Percentiles rank a stretch among this genome's conserved stretches.
Evolutionary conservation across 2,888 invertebrate species (phyloP).

Genomic region (Cephus pygmeus): DNA sequence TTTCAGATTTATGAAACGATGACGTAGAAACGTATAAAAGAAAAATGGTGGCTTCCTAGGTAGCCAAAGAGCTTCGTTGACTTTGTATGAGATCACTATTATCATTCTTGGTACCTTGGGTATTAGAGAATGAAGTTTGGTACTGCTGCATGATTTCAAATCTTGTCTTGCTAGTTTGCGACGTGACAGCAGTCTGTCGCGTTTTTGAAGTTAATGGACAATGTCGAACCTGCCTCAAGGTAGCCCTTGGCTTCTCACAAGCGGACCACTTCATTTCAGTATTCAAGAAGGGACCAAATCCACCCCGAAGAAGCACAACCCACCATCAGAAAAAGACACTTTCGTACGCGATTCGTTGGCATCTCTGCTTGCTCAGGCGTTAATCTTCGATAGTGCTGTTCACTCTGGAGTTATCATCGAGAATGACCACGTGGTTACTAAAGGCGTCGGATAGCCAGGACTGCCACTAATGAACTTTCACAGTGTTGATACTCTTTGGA

Average conservation of each 20-base stretch:
- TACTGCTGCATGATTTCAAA: conserved; percentile 35
- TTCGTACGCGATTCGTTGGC: neutral
- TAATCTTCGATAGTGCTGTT: conserved; percentile 34
- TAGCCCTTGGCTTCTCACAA: conserved; percentile 40
- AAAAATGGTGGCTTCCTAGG: neutral
- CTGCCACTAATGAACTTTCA: neutral
- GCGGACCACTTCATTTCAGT: conserved; percentile 49
- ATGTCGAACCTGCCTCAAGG: conserved; percentile 39
- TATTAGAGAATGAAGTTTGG: neutral
- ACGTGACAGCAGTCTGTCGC: conserved; percentile 23
- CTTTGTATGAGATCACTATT: neutral
- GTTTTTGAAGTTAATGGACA: conserved; percentile 36
- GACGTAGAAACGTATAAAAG: neutral
- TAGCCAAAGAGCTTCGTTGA: neutral
- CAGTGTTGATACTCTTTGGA: neutral
- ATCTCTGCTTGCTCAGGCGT: conserved; percentile 14
- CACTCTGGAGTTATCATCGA: conserved; percentile 38
- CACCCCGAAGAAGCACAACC: neutral
- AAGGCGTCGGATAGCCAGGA: conserved; percentile 36
- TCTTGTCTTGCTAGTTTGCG: conserved; percentile 32
- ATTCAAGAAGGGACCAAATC: neutral
- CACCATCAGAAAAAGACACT: neutral
- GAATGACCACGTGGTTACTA: conserved; percentile 42
- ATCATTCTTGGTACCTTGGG: neutral
- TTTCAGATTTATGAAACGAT: neutral